These are phyloP conservation scores for Hylyphantes graminicola DNA, from an alignment of 1,140 invertebrate genomes.

Conservation along the genomic window DNA sequence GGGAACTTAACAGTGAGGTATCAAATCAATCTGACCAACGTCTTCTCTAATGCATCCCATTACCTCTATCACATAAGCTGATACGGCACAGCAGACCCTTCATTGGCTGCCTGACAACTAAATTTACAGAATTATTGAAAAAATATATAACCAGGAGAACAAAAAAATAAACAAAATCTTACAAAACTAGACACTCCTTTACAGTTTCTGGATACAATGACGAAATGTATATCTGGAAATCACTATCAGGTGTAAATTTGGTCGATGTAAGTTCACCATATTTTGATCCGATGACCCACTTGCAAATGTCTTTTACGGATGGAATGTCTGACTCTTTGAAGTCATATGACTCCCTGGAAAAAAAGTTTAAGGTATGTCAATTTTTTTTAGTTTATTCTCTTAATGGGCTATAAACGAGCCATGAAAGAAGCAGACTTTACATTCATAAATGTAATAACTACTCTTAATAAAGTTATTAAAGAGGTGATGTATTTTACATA, in stretches of 20 bases:
- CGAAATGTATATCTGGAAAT: constrained; percentile 56
- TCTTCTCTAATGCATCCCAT: too few relatives aligned
- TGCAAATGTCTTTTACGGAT: constrained; percentile 77
- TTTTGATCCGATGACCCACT: constrained; percentile 71
- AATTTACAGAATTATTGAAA: too few relatives aligned
- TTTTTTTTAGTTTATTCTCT: neutral
- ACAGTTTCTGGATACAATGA: constrained; percentile 51
- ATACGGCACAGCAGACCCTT: too few relatives aligned
- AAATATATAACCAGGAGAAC: too few relatives aligned
- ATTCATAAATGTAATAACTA: neutral
- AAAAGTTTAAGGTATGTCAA: neutral
- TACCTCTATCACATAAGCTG: too few relatives aligned
- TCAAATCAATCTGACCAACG: too few relatives aligned
- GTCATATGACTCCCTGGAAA: constrained; percentile 7
- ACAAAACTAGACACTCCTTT: constrained; percentile 55
- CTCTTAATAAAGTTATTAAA: too few relatives aligned
- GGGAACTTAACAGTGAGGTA: too few relatives aligned
- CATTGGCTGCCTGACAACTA: too few relatives aligned
- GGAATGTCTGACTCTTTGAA: constrained; percentile 63
- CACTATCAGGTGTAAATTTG: constrained; percentile 50
- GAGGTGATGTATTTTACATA: too few relatives aligned
- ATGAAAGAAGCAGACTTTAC: too few relatives aligned
- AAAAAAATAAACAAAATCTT: constrained; percentile 29
- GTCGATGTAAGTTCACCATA: constrained; percentile 65
- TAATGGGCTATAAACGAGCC: neutral